phyloP scores from a whole-genome alignment of 2,888 invertebrate genomes.

The Ennomos quercinarius region DNA sequence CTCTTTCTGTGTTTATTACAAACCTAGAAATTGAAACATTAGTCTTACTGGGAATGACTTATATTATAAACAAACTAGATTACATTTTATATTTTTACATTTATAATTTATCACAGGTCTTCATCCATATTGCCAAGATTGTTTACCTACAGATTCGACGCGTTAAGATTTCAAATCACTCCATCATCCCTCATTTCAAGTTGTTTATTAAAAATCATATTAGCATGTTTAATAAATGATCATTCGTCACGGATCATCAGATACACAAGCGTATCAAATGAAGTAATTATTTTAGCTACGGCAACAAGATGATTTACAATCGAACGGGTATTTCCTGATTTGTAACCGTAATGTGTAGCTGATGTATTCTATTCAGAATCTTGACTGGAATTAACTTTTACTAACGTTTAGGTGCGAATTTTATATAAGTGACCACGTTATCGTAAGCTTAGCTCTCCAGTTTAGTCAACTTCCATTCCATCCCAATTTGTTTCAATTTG shows the following conservation, averaged over 20 bases:
- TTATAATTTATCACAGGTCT: no score
- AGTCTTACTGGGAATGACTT: not conserved
- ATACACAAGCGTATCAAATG: conserved; percentile 4
- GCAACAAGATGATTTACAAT: conserved; percentile 13
- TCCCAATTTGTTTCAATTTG: no score
- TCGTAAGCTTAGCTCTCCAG: no score
- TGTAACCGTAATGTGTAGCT: conserved; percentile 5
- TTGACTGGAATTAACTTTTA: not conserved
- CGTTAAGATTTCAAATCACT: no score
- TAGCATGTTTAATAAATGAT: not conserved
- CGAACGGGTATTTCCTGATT: conserved; percentile 17
- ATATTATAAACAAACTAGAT: no score
- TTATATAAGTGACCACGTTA: not conserved
- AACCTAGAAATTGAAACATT: conserved; percentile 65
- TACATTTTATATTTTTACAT: no score
- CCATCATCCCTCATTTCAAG: no score
- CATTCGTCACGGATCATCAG: conserved; percentile 1
- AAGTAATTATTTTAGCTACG: conserved; percentile 15
- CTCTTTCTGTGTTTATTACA: conserved; percentile 92
- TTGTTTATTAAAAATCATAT: not conserved
- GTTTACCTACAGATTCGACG: no score
- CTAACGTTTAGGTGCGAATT: not conserved
- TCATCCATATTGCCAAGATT: no score
- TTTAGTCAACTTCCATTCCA: no score
- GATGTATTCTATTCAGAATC: conserved; percentile 6